Percentiles rank a stretch among this genome's conserved stretches.
Evolutionary conservation across 1,140 invertebrate species (phyloP).

Genomic region (Drosophila erecta): DNA sequence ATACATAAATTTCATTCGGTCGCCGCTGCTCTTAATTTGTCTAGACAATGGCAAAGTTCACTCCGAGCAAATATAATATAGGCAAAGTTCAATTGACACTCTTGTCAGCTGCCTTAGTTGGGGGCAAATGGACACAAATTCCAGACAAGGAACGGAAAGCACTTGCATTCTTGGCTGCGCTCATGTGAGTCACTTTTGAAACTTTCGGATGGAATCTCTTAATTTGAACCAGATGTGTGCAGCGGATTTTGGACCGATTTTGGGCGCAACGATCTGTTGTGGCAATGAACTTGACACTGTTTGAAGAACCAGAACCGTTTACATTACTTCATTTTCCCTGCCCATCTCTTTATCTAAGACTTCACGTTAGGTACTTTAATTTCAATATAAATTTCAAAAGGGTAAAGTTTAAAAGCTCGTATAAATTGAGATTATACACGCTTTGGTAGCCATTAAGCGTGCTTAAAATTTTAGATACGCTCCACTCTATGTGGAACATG

Average conservation of each 20-base stretch:
- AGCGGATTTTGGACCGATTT: neutral
- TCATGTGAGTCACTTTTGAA: slow-evolving; percentile 50
- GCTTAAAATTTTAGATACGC: neutral
- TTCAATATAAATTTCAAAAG: neutral
- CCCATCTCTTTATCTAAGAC: too few relatives aligned
- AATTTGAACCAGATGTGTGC: slow-evolving; percentile 70
- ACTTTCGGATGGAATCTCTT: slow-evolving; percentile 62
- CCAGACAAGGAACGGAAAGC: slow-evolving; percentile 7
- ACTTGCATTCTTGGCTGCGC: slow-evolving; percentile 43
- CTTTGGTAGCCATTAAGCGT: neutral
- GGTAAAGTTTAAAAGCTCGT: neutral
- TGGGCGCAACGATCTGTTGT: slow-evolving; percentile 12
- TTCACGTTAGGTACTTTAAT: too few relatives aligned
- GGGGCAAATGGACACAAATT: slow-evolving; percentile 19
- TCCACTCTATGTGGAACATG: too few relatives aligned
- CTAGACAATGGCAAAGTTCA: slow-evolving; percentile 82
- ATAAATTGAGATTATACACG: neutral
- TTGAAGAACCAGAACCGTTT: neutral
- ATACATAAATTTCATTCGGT: slow-evolving; percentile 48
- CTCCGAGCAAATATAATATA: slow-evolving; percentile 46
- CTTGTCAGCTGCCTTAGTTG: slow-evolving; percentile 58
- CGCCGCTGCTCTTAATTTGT: slow-evolving; percentile 74
- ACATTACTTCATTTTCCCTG: too few relatives aligned
- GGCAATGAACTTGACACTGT: slow-evolving; percentile 17
- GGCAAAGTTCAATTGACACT: slow-evolving; percentile 73